Evolutionary conservation across 2,888 invertebrate species (phyloP).

Genomic region (Gastracanthus pulcherrimus): DNA sequence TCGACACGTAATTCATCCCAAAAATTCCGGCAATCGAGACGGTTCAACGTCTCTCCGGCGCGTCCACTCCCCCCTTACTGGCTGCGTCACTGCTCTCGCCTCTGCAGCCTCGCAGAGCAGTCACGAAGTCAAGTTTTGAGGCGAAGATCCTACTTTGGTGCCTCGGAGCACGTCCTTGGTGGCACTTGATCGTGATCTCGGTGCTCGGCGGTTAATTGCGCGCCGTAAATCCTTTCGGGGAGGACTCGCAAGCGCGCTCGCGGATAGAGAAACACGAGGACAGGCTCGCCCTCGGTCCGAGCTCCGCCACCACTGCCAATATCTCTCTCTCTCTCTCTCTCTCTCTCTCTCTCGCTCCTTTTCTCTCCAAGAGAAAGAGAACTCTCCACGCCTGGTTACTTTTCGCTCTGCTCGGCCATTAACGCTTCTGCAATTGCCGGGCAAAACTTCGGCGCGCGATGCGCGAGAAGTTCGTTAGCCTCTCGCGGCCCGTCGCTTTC

Average conservation of each 20-base stretch:
- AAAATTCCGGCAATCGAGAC: constrained; percentile 37
- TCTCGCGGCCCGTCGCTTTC: constrained; percentile 40
- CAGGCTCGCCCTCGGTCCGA: constrained; percentile 6
- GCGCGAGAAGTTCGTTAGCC: constrained; percentile 63
- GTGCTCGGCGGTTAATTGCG: constrained; percentile 56
- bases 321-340: constrained; percentile 19
- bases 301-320: too few relatives aligned
- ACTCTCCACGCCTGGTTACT: constrained; percentile 51
- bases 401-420: constrained; percentile 55
- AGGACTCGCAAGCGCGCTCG: constrained; percentile 15
- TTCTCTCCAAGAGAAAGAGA: constrained; percentile 34
- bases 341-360: constrained; percentile 48
- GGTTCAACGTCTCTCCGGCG: not conserved
- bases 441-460: constrained; percentile 55
- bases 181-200: constrained; percentile 60
- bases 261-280: constrained; percentile 45
- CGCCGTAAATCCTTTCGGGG: constrained; percentile 53
- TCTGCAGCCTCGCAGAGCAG: not conserved
- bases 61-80: not conserved
- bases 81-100: too few relatives aligned
- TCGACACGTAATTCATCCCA: not conserved
- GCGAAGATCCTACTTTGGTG: constrained; percentile 45
- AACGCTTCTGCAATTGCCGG: constrained; percentile 48
- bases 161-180: constrained; percentile 57
- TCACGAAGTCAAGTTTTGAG: constrained; percentile 42